These are phyloP conservation scores for Chauna torquata DNA, from an alignment of 2,113 vertebrate genomes.

Conservation along the genomic window DNA sequence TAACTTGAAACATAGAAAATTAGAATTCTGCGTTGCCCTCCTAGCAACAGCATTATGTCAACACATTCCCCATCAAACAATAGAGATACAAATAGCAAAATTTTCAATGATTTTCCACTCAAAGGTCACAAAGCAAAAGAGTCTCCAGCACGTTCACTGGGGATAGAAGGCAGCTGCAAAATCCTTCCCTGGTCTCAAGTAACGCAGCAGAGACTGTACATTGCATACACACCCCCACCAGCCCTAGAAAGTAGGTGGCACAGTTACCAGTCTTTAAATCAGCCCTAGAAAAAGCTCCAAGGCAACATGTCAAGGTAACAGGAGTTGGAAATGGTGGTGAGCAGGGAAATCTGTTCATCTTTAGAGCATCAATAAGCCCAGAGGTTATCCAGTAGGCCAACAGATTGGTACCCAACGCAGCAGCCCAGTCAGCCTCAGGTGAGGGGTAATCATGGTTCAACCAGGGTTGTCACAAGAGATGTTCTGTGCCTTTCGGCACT, in stretches of 20 bases:
- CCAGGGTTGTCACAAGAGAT: not conserved
- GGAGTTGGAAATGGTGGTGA: not conserved
- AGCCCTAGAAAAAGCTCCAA: not conserved
- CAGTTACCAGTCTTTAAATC: not conserved
- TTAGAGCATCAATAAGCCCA: not conserved
- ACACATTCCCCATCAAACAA: not conserved
- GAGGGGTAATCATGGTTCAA: not conserved
- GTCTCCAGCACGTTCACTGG: not conserved
- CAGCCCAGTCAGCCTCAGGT: not conserved
- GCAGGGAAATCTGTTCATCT: not conserved
- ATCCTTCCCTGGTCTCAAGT: not conserved
- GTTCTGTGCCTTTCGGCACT: not conserved
- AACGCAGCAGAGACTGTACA: not conserved
- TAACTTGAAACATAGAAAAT: not conserved
- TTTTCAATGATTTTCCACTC: not conserved
- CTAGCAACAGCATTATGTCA: not conserved
- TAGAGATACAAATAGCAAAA: not conserved
- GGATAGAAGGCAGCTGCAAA: not conserved
- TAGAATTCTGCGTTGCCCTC: not conserved
- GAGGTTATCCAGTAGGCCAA: not conserved
- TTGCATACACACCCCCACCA: not conserved
- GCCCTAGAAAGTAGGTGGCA: not conserved
- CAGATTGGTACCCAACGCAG: not conserved
- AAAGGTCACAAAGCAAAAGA: not conserved
- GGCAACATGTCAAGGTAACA: not conserved